Percentiles rank a stretch among this genome's conserved stretches.
Conservation (phyloP, 2,888 invertebrate genomes). For the Drosophila siamana region DNA sequence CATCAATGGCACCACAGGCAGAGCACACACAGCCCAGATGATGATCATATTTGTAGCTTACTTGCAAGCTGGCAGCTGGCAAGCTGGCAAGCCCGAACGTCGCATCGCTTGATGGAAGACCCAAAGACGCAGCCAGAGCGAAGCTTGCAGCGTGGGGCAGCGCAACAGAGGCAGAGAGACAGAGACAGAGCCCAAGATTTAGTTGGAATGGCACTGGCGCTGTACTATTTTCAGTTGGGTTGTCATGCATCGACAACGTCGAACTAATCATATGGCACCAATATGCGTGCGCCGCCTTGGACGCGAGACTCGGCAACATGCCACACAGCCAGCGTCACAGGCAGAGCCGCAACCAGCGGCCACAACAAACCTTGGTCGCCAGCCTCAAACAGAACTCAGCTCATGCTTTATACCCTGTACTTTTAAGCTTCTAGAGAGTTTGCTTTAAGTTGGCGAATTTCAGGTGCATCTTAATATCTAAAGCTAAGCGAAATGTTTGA, state of each 20-base stretch:
- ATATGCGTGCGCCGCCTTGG: constrained; percentile 67
- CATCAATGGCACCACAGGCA: constrained; percentile 72
- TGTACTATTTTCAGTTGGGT: constrained; percentile 57
- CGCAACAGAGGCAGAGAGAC: no score
- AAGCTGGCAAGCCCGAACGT: constrained; percentile 53
- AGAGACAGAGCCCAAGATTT: constrained; percentile 58
- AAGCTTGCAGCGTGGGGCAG: not conserved
- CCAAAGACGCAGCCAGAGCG: no score
- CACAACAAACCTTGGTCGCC: no score
- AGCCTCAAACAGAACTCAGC: not conserved
- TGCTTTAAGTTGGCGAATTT: not conserved
- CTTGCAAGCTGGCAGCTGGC: no score
- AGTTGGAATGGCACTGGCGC: constrained; percentile 50
- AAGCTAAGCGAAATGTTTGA: no score
- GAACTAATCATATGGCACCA: constrained; percentile 80
- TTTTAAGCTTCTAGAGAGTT: not conserved
- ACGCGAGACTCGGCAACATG: constrained; percentile 25
- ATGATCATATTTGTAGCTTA: constrained; percentile 58
- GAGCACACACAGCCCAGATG: constrained; percentile 42
- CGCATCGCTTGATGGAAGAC: constrained; percentile 1
- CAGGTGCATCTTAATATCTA: no score
- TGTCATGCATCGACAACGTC: constrained; percentile 72
- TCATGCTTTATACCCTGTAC: no score
- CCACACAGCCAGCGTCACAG: constrained; percentile 13
- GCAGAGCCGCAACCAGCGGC: not conserved